Evolutionary conservation across 2,113 vertebrate species (phyloP).

Genomic region (Microtus ochrogaster): DNA sequence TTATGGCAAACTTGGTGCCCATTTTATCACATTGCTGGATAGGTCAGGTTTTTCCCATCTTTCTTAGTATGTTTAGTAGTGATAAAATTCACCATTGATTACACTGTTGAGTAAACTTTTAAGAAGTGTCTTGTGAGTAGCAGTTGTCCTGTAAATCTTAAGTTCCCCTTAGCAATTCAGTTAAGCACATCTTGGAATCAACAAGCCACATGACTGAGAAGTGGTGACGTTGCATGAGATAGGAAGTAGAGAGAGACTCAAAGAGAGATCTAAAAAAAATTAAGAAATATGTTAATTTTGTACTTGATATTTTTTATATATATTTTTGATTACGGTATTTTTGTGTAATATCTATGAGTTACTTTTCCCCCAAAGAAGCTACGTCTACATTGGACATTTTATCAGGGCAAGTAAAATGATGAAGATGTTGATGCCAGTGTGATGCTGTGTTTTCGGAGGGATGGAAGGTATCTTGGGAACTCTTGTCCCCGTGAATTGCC

Average conservation of each 20-base stretch:
- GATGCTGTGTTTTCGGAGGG: not conserved
- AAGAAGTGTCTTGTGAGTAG: not conserved
- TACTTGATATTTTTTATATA: not conserved
- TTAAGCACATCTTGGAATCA: not conserved
- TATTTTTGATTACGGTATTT: not conserved
- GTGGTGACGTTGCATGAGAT: not conserved
- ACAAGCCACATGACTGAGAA: not conserved
- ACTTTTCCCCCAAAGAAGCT: not conserved
- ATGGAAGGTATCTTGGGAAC: too few relatives aligned
- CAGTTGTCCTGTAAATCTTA: not conserved
- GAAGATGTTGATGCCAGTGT: not conserved
- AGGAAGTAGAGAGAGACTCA: slow-evolving; percentile 36
- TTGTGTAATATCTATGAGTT: not conserved
- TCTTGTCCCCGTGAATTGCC: not conserved
- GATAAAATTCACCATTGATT: not conserved
- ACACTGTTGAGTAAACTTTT: not conserved
- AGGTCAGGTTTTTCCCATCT: not conserved
- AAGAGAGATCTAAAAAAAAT: not conserved
- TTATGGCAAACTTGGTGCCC: not conserved
- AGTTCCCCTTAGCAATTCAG: not conserved
- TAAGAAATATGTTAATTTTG: slow-evolving; percentile 19
- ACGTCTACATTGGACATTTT: not conserved
- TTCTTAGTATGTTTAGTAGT: not conserved
- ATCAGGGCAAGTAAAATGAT: not conserved
- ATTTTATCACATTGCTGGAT: not conserved